Evolutionary conservation across 2,797 vertebrate genomes (phyloP).

Genomic region (Platyrinchus mystaceus): DNA sequence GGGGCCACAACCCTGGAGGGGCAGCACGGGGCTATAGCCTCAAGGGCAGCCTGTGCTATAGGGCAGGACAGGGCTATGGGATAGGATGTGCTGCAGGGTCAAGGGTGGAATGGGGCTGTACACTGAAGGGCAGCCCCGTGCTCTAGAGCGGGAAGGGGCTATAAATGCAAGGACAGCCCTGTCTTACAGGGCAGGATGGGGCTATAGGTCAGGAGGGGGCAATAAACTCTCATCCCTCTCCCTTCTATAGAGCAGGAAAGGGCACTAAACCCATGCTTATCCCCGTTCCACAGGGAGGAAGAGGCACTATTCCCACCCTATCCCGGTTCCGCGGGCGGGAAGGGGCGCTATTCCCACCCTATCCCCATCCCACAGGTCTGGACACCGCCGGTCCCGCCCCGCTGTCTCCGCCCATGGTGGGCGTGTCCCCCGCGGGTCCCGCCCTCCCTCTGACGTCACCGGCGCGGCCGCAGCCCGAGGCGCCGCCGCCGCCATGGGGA

Average conservation of each 20-base stretch:
- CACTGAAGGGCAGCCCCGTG: background rate
- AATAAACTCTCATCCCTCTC: accelerated
- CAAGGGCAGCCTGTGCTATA: background rate
- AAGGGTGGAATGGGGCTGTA: background rate
- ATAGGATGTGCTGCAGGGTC: accelerated
- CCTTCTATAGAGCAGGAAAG: background rate
- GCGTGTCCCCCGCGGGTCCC: accelerated
- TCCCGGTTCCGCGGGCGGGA: too few species aligned
- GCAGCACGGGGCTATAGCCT: background rate
- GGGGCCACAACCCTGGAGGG: too few species aligned
- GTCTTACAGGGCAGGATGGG: background rate
- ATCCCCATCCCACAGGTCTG: too few species aligned
- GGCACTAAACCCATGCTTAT: too few species aligned
- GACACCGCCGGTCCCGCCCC: too few species aligned
- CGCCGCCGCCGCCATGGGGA: constrained; percentile 82
- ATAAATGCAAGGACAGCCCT: too few species aligned
- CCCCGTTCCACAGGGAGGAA: background rate
- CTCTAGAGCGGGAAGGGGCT: background rate
- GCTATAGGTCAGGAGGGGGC: background rate
- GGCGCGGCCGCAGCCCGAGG: background rate
- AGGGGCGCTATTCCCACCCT: too few species aligned
- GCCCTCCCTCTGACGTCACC: accelerated
- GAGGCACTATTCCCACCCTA: background rate
- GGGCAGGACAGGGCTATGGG: background rate
- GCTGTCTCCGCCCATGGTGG: background rate